Evolutionary conservation across 2,888 invertebrate genomes (phyloP).

Genomic region (Amphipoea oculea): DNA sequence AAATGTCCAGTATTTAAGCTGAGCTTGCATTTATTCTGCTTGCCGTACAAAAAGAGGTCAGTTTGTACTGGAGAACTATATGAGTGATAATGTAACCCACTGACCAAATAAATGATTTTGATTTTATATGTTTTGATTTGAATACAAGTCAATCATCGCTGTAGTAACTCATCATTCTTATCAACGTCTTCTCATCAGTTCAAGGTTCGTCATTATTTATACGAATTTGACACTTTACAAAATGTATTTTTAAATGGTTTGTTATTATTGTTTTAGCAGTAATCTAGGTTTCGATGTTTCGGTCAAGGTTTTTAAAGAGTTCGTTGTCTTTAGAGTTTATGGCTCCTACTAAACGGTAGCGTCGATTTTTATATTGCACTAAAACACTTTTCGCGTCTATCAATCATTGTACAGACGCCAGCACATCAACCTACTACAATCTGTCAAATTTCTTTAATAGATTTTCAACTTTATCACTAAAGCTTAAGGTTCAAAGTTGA

Average conservation of each 20-base stretch:
- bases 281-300: background rate
- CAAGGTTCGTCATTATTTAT: conserved; percentile 19
- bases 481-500: no score
- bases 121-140: background rate
- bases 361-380: background rate
- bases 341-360: background rate
- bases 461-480: no score
- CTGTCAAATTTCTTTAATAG: no score
- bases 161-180: conserved; percentile 16
- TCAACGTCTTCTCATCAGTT: conserved; percentile 4
- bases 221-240: background rate
- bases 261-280: background rate
- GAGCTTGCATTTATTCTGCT: background rate
- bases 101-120: background rate
- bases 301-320: background rate
- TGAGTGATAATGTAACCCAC: no score
- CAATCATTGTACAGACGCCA: no score
- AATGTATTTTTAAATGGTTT: background rate
- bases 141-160: background rate
- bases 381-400: background rate
- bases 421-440: no score
- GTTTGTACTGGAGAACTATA: background rate
- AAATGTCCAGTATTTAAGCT: background rate
- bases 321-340: background rate
- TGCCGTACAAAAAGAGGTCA: background rate